Base-by-base conservation (phyloP, 2,888 invertebrate genomes). In the Latrodectus elegans region DNA sequence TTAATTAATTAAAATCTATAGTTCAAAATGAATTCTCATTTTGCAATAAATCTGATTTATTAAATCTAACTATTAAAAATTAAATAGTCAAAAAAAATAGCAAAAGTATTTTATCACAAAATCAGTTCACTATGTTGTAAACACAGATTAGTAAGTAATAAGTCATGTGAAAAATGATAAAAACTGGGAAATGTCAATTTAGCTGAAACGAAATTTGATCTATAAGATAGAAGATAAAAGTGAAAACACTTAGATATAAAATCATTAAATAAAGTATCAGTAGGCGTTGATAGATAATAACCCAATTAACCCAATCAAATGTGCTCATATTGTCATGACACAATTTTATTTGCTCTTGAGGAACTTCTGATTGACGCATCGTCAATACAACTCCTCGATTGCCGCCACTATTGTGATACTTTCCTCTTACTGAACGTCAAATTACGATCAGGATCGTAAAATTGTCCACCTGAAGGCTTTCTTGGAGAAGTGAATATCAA, bases 321-420 rank as follows among this genome's bases (percentile, higher is more conserved):
- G 71, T 81, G 67, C 80, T 81, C 17, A 71, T 75, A 86, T 80
- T 86, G 81, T 81, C 71, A 81, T 75, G 64, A 76, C 80, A 75
- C 72, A 68, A 67, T 87, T 87, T 87, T 87, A 87, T 82, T 82
- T 77, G 87, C 80, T 82, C 73, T 87, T 82, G 82, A 87, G 68
- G 55, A 71, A 82, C 82, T 55, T 82, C 51, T 82, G 87, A 73
- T 73, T 82, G 87, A 87, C 87, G 82, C 72, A 87, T 77, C 73
- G 68, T 81, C 65, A 72, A 65, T 75, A 73, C 72, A 81, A 65
- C 73, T 53, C 70, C 38, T 74, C 74, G 64, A 76, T 84, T 74
- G 52, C 76, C 71, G 65, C 67, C 55, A 4, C 22, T 60, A 8
- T 22, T 65, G n/a, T 67, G 51, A 67, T 81, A 67, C 6, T 74